Conservation (phyloP, 2,888 invertebrate genomes). For the Platycheirus albimanus region DNA sequence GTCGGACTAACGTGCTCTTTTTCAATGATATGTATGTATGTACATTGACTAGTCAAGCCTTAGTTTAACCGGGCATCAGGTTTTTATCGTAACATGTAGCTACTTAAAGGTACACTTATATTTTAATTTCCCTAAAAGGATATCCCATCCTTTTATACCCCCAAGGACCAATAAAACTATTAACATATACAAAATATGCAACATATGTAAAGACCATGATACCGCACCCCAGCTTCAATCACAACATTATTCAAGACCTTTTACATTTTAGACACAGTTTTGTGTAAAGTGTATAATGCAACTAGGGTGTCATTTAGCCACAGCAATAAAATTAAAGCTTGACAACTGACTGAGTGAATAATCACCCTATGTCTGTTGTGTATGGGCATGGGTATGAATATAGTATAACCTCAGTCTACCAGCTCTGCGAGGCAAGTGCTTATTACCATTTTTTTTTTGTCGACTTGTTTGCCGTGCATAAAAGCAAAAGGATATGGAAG, state of each 20-base stretch:
- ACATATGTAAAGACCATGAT: slow-evolving; percentile 62
- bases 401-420: slow-evolving; percentile 30
- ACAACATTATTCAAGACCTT: slow-evolving; percentile 53
- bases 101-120: too few species aligned
- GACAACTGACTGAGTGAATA: slow-evolving; percentile 65
- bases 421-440: slow-evolving; percentile 46
- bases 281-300: slow-evolving; percentile 31
- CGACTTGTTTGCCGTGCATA: slow-evolving; percentile 8
- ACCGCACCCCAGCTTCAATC: slow-evolving; percentile 13
- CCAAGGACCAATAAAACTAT: slow-evolving; percentile 63
- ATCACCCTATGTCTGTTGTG: too few species aligned
- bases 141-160: slow-evolving; percentile 23
- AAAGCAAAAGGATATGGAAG: slow-evolving; percentile 58
- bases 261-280: slow-evolving; percentile 13
- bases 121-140: slow-evolving; percentile 25
- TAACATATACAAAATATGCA: slow-evolving; percentile 54
- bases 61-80: too few species aligned
- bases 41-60: too few species aligned
- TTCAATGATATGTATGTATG: too few species aligned
- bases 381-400: too few species aligned
- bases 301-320: slow-evolving; percentile 68
- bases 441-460: slow-evolving; percentile 63
- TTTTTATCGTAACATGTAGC: too few species aligned
- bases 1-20: too few species aligned
- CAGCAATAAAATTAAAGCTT: slow-evolving; percentile 71